Evolutionary conservation across 2,113 vertebrate species (phyloP).

Genomic region (Salvelinus sp.): DNA sequence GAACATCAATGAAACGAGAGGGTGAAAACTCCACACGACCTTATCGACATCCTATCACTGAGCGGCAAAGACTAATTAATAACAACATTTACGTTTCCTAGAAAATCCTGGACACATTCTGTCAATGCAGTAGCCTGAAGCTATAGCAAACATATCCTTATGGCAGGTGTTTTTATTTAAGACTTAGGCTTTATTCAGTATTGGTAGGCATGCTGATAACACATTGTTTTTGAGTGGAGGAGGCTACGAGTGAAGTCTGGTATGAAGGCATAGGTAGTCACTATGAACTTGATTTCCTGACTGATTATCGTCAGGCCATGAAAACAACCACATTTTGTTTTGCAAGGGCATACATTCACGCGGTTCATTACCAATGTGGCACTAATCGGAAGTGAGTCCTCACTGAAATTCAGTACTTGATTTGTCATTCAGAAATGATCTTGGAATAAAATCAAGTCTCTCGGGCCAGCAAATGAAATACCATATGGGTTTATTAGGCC

Average conservation of each 20-base stretch:
- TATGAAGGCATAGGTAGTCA: not conserved
- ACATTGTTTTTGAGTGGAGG: conserved; percentile 31
- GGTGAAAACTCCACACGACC: conserved; percentile 9
- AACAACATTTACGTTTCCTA: not conserved
- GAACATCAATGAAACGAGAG: conserved; percentile 34
- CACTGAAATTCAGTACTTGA: too few species aligned
- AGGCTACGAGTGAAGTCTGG: conserved; percentile 11
- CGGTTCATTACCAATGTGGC: too few species aligned
- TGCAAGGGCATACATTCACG: too few species aligned
- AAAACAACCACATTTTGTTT: too few species aligned
- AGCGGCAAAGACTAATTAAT: conserved; percentile 30
- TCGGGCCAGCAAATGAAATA: too few species aligned
- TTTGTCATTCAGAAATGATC: too few species aligned
- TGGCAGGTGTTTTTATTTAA: conserved; percentile 56
- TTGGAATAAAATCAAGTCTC: too few species aligned
- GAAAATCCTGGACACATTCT: conserved; percentile 9
- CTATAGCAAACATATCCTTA: conserved; percentile 28
- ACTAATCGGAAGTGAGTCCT: too few species aligned
- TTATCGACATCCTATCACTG: conserved; percentile 27
- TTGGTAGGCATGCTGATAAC: conserved; percentile 12
- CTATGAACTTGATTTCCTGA: not conserved
- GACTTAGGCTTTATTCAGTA: conserved; percentile 50
- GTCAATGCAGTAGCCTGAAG: conserved; percentile 14
- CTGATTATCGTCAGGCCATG: not conserved
- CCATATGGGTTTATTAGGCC: too few species aligned